Evolutionary conservation across 2,888 invertebrate genomes (phyloP).

Genomic region (Shargacucullia verbasci): DNA sequence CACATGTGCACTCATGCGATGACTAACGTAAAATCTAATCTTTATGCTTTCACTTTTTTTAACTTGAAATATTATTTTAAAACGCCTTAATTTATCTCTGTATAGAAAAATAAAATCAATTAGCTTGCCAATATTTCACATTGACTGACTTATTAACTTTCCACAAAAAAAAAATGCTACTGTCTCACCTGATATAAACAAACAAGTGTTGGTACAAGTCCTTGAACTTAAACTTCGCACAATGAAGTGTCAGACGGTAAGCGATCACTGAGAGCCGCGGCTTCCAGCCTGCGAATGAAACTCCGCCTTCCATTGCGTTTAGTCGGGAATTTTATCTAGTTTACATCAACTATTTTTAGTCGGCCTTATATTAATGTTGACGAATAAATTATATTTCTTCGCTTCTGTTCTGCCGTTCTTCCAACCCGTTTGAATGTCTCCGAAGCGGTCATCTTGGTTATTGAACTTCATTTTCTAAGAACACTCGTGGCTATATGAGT

Average conservation of each 20-base stretch:
- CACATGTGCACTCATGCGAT: constrained; percentile 11
- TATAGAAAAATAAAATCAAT: neutral
- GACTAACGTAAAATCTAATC: constrained; percentile 2
- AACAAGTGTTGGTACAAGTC: constrained; percentile 61
- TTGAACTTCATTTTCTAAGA: constrained; percentile 55
- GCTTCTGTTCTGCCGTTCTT: constrained; percentile 20
- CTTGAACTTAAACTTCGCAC: constrained; percentile 80
- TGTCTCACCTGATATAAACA: constrained; percentile 71
- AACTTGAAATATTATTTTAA: too few relatives aligned
- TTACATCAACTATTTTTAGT: constrained; percentile 79
- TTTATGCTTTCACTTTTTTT: too few relatives aligned
- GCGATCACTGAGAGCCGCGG: constrained; percentile 66
- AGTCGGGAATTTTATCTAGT: constrained; percentile 78
- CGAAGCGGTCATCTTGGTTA: constrained; percentile 46
- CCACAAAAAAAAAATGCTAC: constrained; percentile 1
- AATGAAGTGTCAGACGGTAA: constrained; percentile 57
- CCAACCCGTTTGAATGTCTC: constrained; percentile 21
- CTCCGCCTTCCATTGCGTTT: constrained; percentile 66
- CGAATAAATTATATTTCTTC: constrained; percentile 62
- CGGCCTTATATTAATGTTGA: constrained; percentile 68
- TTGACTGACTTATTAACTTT: neutral
- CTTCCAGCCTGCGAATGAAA: constrained; percentile 62
- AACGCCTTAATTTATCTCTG: too few relatives aligned
- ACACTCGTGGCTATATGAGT: constrained; percentile 11
- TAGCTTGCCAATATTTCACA: neutral